A percentile compares a stretch with the other conserved stretches of the same genome.
Evolutionary conservation across 2,113 vertebrate species (phyloP).

Genomic region (Benitochromis conjunctus): DNA sequence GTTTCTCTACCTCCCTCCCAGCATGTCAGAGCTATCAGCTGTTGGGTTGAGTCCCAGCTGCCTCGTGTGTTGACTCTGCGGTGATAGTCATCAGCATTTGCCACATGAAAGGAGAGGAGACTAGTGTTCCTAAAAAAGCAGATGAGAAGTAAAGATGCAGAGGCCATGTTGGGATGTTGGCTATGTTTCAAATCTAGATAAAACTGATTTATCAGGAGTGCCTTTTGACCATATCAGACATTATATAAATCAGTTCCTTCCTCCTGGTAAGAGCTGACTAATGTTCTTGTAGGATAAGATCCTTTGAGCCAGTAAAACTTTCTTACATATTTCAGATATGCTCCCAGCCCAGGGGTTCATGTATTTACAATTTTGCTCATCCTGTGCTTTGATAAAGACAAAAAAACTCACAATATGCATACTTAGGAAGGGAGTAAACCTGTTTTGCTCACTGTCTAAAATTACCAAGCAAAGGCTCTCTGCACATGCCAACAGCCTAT

Average conservation of each 20-base stretch:
- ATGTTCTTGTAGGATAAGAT: conserved; percentile 43
- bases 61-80: conserved; percentile 67
- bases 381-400: conserved; percentile 61
- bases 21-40: conserved; percentile 69
- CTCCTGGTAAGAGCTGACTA: conserved; percentile 25
- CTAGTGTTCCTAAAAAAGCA: conserved; percentile 55
- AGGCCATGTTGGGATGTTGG: conserved; percentile 35
- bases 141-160: conserved; percentile 44
- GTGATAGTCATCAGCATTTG: conserved; percentile 75
- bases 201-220: conserved; percentile 37
- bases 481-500: conserved; percentile 42
- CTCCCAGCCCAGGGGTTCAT: not conserved
- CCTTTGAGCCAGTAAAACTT: conserved; percentile 29
- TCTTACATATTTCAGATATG: conserved; percentile 34
- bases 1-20: conserved; percentile 20
- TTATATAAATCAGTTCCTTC: conserved; percentile 50
- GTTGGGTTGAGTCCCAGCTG: conserved; percentile 69
- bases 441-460: conserved; percentile 58
- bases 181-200: conserved; percentile 49
- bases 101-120: conserved; percentile 63
- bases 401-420: conserved; percentile 27
- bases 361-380: conserved; percentile 52
- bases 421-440: conserved; percentile 56
- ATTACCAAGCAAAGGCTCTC: conserved; percentile 44
- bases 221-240: conserved; percentile 41